A percentile compares a stretch with the other conserved stretches of the same genome.
Conservation (phyloP, 30 jellyfish, hydroid and myxozoan genomes). For the Nemopilema nomurai region DNA sequence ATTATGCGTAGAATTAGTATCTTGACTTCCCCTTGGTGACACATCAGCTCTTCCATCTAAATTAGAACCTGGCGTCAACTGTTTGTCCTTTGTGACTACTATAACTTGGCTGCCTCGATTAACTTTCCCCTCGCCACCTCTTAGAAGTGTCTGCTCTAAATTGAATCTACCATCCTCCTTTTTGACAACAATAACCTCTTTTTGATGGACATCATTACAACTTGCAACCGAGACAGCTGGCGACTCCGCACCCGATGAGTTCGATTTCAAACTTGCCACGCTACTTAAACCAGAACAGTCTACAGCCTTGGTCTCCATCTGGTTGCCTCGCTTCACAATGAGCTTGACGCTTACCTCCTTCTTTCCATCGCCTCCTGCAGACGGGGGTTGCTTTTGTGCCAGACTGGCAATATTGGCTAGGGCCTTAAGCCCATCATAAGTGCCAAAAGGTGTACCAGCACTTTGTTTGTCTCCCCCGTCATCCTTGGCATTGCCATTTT, state of each 20-base stretch:
- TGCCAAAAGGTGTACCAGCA: constrained; percentile 2
- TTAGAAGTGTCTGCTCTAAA: neutral
- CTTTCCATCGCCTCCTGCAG: neutral
- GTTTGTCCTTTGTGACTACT: neutral
- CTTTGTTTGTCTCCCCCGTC: neutral
- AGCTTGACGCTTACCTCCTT: neutral
- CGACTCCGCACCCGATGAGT: neutral
- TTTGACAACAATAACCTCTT: neutral
- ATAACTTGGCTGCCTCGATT: too few relatives aligned
- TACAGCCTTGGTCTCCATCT: neutral
- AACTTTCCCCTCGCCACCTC: neutral
- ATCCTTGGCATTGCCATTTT: neutral
- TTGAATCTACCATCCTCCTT: neutral
- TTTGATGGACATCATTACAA: neutral
- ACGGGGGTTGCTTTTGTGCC: constrained; percentile 4
- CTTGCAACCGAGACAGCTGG: neutral
- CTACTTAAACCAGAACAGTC: neutral
- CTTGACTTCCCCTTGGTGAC: neutral
- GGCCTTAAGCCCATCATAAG: constrained; percentile 60
- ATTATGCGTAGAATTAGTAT: neutral
- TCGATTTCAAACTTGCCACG: neutral
- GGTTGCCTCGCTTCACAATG: neutral
- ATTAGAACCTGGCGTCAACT: neutral
- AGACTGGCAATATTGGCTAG: constrained; percentile 63
- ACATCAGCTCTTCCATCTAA: neutral